These are phyloP conservation scores for Oxystoma pomonae DNA, from an alignment of 2,888 invertebrate genomes.

Conservation along the genomic window DNA sequence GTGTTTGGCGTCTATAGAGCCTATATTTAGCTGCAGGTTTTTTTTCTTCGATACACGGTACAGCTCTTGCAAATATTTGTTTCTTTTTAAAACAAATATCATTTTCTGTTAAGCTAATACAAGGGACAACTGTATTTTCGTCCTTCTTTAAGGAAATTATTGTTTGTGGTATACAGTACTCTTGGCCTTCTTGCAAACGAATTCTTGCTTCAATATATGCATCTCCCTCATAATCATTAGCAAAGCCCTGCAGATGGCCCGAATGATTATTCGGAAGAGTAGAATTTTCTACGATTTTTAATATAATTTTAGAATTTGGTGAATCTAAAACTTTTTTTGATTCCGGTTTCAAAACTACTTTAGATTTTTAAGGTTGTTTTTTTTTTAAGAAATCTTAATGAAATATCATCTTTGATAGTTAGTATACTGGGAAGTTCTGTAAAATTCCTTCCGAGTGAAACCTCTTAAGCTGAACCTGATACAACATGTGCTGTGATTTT, in stretches of 20 bases:
- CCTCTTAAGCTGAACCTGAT: conserved; percentile 18
- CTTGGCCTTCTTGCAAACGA: conserved; percentile 7
- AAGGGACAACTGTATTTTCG: neutral
- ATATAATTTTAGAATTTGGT: conserved; percentile 3
- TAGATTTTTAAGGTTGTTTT: neutral
- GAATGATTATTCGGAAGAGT: conserved; percentile 2
- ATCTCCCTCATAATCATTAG: conserved; percentile 6
- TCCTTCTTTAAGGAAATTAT: neutral
- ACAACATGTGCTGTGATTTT: conserved; percentile 21
- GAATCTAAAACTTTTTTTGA: too few species aligned
- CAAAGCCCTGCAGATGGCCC: conserved; percentile 12
- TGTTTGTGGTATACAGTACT: conserved; percentile 8
- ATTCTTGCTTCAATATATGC: conserved; percentile 1
- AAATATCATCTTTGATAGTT: conserved; percentile 21
- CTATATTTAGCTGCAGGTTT: conserved; percentile 6
- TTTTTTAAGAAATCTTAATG: conserved; percentile 20
- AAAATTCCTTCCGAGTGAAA: conserved; percentile 25
- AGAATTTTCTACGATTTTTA: neutral
- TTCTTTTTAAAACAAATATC: conserved; percentile 6
- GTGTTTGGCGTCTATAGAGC: neutral
- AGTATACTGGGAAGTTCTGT: conserved; percentile 23
- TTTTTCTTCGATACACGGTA: conserved; percentile 13
- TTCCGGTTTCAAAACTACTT: neutral
- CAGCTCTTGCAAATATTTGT: conserved; percentile 13
- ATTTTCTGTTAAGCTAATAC: conserved; percentile 7